Evolutionary conservation across 2,113 vertebrate species (phyloP).

Genomic region (Laticauda laticaudata): DNA sequence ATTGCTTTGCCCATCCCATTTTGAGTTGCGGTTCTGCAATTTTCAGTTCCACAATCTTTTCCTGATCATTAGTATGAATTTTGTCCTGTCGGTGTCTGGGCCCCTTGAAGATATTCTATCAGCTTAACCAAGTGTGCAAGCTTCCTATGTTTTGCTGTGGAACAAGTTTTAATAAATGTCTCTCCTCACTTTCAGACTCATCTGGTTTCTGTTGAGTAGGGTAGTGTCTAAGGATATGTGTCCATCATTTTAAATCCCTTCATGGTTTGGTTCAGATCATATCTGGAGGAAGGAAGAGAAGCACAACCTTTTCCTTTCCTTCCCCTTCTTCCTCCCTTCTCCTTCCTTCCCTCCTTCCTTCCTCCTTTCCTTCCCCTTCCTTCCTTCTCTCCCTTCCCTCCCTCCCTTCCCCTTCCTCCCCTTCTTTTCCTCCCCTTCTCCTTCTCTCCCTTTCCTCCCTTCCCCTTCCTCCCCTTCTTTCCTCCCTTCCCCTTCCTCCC

Average conservation of each 20-base stretch:
- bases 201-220: background rate
- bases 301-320: background rate
- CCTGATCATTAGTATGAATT: background rate
- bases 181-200: background rate
- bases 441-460: background rate
- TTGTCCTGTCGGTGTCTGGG: background rate
- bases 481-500: background rate
- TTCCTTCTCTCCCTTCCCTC: background rate
- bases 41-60: background rate
- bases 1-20: background rate
- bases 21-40: background rate
- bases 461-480: background rate
- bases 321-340: background rate
- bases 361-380: background rate
- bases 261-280: background rate
- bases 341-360: no score
- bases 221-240: background rate
- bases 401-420: background rate
- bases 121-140: background rate
- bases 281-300: background rate
- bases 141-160: background rate
- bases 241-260: background rate
- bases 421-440: background rate
- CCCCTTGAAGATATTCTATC: background rate
- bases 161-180: background rate